phyloP scores from a whole-genome alignment of 1,140 invertebrate species.

The Drosophila burlai region DNA sequence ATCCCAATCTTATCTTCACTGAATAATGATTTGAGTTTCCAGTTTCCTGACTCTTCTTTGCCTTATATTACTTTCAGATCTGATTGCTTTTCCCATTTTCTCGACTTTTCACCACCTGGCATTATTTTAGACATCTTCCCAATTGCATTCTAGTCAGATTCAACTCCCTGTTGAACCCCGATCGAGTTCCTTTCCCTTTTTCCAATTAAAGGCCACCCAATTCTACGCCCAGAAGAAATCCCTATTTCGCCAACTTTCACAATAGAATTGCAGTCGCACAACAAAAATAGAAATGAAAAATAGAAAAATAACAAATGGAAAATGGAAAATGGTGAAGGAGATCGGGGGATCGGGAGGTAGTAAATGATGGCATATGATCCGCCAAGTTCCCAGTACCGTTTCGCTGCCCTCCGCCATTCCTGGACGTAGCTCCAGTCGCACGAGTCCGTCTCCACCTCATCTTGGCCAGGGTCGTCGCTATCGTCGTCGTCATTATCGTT shows the following conservation, averaged over 20 bases:
- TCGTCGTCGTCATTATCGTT: conserved; percentile 58
- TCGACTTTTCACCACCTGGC: background rate
- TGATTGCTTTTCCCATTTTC: background rate
- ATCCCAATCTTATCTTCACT: background rate
- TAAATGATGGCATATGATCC: conserved; percentile 60
- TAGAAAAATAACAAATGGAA: conserved; percentile 29
- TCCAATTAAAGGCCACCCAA: conserved; percentile 17
- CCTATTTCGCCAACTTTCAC: conserved; percentile 46
- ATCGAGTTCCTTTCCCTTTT: conserved; percentile 34
- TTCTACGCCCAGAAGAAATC: conserved; percentile 30
- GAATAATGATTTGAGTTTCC: background rate
- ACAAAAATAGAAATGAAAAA: conserved; percentile 39
- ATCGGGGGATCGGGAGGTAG: conserved; percentile 16
- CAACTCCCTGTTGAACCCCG: background rate
- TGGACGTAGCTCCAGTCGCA: conserved; percentile 91
- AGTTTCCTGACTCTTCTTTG: background rate
- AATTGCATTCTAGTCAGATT: background rate
- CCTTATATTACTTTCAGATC: background rate
- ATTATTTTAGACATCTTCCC: conserved; percentile 4
- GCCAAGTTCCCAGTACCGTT: conserved; percentile 71
- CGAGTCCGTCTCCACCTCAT: conserved; percentile 85
- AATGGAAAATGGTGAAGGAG: conserved; percentile 5
- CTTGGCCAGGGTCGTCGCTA: conserved; percentile 78
- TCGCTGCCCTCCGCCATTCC: conserved; percentile 87
- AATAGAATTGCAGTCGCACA: conserved; percentile 45